Evolutionary conservation across 2,113 vertebrate species (phyloP), one percentile per base, ranked within the genome.

Genomic region (Sitta europaea): DNA sequence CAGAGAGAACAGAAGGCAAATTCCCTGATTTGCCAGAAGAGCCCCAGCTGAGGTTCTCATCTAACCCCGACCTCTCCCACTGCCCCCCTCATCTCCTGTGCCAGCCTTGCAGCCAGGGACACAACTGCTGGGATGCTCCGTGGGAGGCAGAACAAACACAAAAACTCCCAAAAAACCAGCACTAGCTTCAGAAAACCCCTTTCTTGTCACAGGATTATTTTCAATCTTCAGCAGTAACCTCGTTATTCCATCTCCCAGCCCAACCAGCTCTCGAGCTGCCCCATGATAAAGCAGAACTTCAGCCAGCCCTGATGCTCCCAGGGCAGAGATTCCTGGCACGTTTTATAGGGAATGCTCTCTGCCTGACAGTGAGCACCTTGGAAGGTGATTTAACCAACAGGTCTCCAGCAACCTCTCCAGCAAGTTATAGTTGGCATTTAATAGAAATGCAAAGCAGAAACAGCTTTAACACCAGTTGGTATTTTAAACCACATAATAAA

Each of bases 401-500:
- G 68, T 68, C 35, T 67, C 59, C 88, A 65, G 67, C 84, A 78
- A 48, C 79, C 51, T 83, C 88, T 91, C 50, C 43, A 92, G 92
- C 96, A 96, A 95, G 97, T 95, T 94, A 58, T 47, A 95, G 95
- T 22, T 97, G 97, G 96, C 94, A 94, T 97, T 97, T 97, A 97
- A 91, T 68, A 74, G 85, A 97, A 97, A 88, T 85, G 74, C 92
- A 85, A 65, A 75, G 91, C 81, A 96, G 90, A 91, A 97, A 96
- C 74, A 97, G 91, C 94, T 97, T 94, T 90, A 93, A 91, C 90
- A 91, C 63, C 82, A 42, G 89, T 80, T 90, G 71, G 87, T 97
- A 96, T 97, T 98, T 98, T 95, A 94, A 97, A 94, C 43, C 89
- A 86, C 96, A 51, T 95, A 83, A 89, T 97, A 97, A 98, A 98